Conservation (phyloP, 2,888 invertebrate species). For the Metopia argyrocephala region DNA sequence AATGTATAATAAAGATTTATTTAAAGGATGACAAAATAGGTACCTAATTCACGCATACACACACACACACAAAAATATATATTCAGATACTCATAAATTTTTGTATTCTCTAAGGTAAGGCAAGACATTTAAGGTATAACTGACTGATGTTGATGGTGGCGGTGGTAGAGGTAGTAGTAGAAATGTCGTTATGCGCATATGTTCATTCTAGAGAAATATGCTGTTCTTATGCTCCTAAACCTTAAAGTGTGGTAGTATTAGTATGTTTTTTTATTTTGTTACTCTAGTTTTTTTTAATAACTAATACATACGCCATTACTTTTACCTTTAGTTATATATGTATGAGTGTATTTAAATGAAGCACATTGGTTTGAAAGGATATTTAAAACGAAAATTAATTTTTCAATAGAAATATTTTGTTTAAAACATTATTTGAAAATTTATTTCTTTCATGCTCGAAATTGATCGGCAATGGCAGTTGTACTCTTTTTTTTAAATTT, state of each 20-base stretch:
- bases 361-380: neutral
- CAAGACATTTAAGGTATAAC: constrained; percentile 26
- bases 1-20: constrained; percentile 2
- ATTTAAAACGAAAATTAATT: too few species aligned
- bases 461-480: too few species aligned
- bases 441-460: too few species aligned
- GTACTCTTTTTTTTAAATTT: too few species aligned
- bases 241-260: constrained; percentile 31
- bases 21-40: constrained; percentile 44
- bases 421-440: too few species aligned
- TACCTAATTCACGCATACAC: constrained; percentile 39
- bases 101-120: neutral
- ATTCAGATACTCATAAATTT: neutral
- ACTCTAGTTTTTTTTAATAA: constrained; percentile 41
- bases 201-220: constrained; percentile 54
- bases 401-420: too few species aligned
- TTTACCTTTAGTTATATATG: constrained; percentile 50
- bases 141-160: neutral
- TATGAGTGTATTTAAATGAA: constrained; percentile 2
- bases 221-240: constrained; percentile 58
- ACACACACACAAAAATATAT: neutral
- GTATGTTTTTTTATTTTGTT: constrained; percentile 1
- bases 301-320: constrained; percentile 44
- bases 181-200: constrained; percentile 61
- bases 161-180: constrained; percentile 30